A percentile compares a stretch with the other conserved stretches of the same genome.
phyloP scores from a whole-genome alignment of 2,113 vertebrate genomes.

The Prionailurus viverrinus region DNA sequence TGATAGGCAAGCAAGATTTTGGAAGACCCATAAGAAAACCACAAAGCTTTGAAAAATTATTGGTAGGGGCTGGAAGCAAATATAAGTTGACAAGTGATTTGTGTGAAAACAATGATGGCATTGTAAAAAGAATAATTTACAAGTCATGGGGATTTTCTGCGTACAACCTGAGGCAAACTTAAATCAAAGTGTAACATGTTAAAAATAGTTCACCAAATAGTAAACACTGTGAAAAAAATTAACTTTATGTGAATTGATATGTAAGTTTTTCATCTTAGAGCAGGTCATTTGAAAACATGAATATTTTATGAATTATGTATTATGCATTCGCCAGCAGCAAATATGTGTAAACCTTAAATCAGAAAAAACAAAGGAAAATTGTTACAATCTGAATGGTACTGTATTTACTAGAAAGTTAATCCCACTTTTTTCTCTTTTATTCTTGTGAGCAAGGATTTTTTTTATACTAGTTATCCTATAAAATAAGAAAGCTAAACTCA shows the following conservation, averaged over 20 bases:
- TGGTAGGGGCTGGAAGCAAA: neutral
- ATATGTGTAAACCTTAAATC: neutral
- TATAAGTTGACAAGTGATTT: neutral
- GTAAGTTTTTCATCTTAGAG: neutral
- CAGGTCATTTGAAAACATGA: neutral
- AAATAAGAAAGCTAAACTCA: constrained; percentile 10
- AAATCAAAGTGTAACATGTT: neutral
- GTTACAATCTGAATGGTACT: neutral
- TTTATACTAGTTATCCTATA: neutral
- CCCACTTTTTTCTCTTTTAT: neutral
- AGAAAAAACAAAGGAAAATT: neutral
- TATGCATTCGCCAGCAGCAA: neutral
- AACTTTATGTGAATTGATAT: neutral
- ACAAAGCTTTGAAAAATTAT: neutral
- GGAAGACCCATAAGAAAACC: neutral
- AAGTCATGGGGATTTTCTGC: neutral
- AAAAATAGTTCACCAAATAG: neutral
- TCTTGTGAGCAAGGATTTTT: neutral
- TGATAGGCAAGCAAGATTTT: neutral
- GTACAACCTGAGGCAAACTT: neutral
- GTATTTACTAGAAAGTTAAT: neutral
- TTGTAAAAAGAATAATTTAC: constrained; percentile 11
- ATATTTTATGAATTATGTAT: neutral
- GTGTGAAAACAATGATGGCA: neutral
- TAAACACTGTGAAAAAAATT: neutral